These are phyloP conservation scores for Agrotis puta DNA, from an alignment of 2,888 invertebrate species.

Conservation along the genomic window DNA sequence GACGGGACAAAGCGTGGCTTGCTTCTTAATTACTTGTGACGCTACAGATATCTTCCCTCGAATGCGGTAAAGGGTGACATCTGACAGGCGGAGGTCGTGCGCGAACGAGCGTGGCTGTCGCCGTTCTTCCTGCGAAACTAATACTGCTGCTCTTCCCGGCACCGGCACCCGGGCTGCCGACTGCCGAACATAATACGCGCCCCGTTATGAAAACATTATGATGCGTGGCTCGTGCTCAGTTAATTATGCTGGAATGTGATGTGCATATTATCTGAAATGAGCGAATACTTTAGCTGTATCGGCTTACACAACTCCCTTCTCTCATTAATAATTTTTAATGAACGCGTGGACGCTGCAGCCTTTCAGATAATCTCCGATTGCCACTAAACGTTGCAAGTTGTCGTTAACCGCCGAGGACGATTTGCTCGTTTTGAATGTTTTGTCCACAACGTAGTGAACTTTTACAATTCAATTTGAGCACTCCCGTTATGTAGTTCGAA, in stretches of 20 bases:
- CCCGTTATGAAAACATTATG: constrained; percentile 79
- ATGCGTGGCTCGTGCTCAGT: constrained; percentile 74
- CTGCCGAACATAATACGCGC: constrained; percentile 65
- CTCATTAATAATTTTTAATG: constrained; percentile 54
- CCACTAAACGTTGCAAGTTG: constrained; percentile 42
- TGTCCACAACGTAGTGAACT: constrained; percentile 72
- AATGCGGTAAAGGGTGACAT: constrained; percentile 79
- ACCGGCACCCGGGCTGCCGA: constrained; percentile 27
- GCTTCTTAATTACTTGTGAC: constrained; percentile 88
- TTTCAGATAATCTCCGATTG: constrained; percentile 46
- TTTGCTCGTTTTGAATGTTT: constrained; percentile 69
- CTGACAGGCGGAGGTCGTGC: constrained; percentile 68
- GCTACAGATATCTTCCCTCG: constrained; percentile 81
- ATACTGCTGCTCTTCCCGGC: constrained; percentile 44
- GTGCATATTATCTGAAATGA: constrained; percentile 69
- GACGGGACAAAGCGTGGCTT: constrained; percentile 79
- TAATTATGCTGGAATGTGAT: constrained; percentile 75
- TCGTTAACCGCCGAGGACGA: constrained; percentile 47
- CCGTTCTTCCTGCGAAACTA: constrained; percentile 58
- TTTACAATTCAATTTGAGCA: constrained; percentile 80
- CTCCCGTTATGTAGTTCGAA: constrained; percentile 77
- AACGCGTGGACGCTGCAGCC: constrained; percentile 36
- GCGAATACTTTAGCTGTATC: constrained; percentile 64
- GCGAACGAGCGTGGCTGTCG: constrained; percentile 57
- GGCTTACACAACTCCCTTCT: constrained; percentile 63